These are phyloP conservation scores for Saccopteryx bilineata DNA, from an alignment of 2,113 vertebrate genomes.

Conservation along the genomic window DNA sequence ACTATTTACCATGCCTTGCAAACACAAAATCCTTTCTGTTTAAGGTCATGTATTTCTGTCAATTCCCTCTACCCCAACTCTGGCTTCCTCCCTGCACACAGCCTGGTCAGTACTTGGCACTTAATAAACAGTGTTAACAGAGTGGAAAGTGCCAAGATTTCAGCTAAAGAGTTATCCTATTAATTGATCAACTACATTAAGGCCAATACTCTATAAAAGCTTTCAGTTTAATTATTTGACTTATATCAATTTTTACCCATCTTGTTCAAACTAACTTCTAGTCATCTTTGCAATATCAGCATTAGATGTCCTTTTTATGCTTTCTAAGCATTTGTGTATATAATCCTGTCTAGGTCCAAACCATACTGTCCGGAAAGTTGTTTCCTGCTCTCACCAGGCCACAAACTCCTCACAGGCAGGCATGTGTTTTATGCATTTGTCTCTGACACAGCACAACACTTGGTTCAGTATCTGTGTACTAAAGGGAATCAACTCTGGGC, in stretches of 20 bases:
- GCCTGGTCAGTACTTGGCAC: background rate
- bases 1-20: background rate
- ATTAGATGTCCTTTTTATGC: background rate
- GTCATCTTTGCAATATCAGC: background rate
- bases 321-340: background rate
- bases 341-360: background rate
- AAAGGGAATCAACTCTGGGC: background rate
- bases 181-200: background rate
- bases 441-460: background rate
- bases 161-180: background rate
- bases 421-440: background rate
- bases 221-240: background rate
- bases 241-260: background rate
- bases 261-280: constrained; percentile 22
- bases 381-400: background rate
- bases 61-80: background rate
- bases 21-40: constrained; percentile 30
- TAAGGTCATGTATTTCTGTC: background rate
- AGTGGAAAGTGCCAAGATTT: background rate
- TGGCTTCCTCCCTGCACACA: background rate
- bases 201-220: background rate
- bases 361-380: background rate
- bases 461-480: background rate
- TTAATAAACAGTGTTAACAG: background rate
- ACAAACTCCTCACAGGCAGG: background rate